A percentile compares a stretch with the other conserved stretches of the same genome.
phyloP scores from a whole-genome alignment of 1,140 invertebrate genomes.

The Sitodiplosis mosellana region DNA sequence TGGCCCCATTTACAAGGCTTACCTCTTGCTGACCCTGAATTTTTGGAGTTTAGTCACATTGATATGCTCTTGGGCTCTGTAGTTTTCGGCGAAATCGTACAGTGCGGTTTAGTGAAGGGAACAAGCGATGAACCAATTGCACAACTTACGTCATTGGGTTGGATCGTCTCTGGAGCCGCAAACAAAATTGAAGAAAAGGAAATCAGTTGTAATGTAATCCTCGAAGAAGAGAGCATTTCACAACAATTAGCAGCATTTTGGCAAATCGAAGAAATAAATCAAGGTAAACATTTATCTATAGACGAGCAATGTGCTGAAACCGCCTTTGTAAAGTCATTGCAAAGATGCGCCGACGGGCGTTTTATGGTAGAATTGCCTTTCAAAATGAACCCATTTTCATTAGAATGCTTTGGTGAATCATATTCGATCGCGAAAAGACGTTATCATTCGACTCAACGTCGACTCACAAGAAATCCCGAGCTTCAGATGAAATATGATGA shows the following conservation, averaged over 20 bases:
- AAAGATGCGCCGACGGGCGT: slow-evolving; percentile 8
- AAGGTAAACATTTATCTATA: neutral
- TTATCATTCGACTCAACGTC: slow-evolving; percentile 7
- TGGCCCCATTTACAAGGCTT: too few relatives aligned
- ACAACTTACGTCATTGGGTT: slow-evolving; percentile 17
- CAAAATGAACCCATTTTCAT: slow-evolving; percentile 6
- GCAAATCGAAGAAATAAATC: slow-evolving; percentile 6
- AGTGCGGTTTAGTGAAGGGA: too few relatives aligned
- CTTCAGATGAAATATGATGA: slow-evolving; percentile 9
- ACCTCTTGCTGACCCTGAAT: too few relatives aligned
- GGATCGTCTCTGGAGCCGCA: slow-evolving; percentile 11
- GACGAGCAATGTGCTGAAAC: slow-evolving; percentile 2
- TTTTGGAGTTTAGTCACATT: too few relatives aligned
- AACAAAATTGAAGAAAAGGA: neutral
- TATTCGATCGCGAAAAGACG: slow-evolving; percentile 6
- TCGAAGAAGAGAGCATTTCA: neutral
- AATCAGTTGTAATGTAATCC: neutral
- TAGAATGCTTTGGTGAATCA: slow-evolving; percentile 10
- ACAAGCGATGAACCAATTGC: slow-evolving; percentile 12
- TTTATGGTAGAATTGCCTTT: slow-evolving; percentile 16
- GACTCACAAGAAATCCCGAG: slow-evolving; percentile 4
- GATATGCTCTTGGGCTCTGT: too few relatives aligned
- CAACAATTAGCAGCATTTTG: slow-evolving; percentile 5
- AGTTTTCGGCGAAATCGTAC: neutral
- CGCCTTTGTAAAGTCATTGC: neutral